Evolutionary conservation across 2,888 invertebrate species (phyloP), one percentile per base, ranked within the genome.

Genomic region (Drosophila rellima): DNA sequence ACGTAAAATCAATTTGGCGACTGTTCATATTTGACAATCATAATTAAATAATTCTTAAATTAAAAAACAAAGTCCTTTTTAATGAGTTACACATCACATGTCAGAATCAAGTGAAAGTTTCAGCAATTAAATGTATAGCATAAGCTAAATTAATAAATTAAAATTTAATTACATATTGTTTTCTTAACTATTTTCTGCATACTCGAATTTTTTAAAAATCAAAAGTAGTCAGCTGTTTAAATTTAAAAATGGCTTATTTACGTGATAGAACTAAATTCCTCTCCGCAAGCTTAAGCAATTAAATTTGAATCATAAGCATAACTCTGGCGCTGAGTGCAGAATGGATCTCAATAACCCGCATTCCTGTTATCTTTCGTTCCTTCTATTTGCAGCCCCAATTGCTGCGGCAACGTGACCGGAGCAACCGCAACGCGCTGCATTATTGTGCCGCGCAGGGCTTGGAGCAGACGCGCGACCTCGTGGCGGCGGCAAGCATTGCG

Each of bases 401-500:
- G 40, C 94, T 96, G 51, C 94, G 94, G 59, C 95, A 95, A 78
- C 94, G 96, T 85, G 98, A 98, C 93, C 95, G 97, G 17, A 96
- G 96, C 5, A 94, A 96, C 66, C 96, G 97, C 90, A 96, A 96
- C 78, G 97, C 98, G 17, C 94, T 99, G 50, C 99, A 99, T 93
- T 99, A 99, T 94, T 98, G 98, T 93, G 97, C 89, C 91, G 93
- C 93, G 78, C 93, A 93, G 84, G 78, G 83, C 62, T 74, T 74
- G 69, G 74, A 76, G 35, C 80, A 82, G 65, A 84, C 80, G 40
- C 91, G 92, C 56, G 92, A 93, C 80, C 94, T 93, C 91, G 94
- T 94, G 92, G 95, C 94, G 92, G 94, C 96, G 11, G 95, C 95
- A 85, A 95, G 96, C 87, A 96, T 99, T 87, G 95, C 98, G 70